phyloP scores from a whole-genome alignment of 2,888 invertebrate species.

The Cantharis rustica region DNA sequence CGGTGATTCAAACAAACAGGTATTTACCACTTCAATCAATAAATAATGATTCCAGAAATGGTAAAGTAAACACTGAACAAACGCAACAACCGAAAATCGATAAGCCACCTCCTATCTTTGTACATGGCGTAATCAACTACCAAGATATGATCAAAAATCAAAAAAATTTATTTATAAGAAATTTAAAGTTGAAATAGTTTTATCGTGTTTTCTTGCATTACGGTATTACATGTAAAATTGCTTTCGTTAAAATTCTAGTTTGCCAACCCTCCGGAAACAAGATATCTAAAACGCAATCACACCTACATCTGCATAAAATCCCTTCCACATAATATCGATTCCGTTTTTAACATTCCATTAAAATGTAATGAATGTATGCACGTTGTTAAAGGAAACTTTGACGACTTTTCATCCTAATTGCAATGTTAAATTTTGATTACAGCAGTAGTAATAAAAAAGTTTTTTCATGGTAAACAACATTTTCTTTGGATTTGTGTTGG shows the following conservation, averaged over 20 bases:
- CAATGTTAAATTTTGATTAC: not conserved
- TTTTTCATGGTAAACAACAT: not conserved
- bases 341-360: slow-evolving; percentile 26
- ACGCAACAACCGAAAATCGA: no score
- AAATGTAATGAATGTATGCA: slow-evolving; percentile 28
- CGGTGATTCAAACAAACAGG: no score
- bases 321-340: slow-evolving; percentile 19
- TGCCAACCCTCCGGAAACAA: slow-evolving; percentile 11
- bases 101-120: no score
- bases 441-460: not conserved
- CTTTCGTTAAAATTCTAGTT: slow-evolving; percentile 4
- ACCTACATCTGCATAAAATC: slow-evolving; percentile 19
- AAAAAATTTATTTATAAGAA: no score
- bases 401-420: not conserved
- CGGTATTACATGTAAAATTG: slow-evolving; percentile 4
- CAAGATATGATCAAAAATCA: no score
- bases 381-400: not conserved
- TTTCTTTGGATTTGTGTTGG: not conserved
- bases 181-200: slow-evolving; percentile 5
- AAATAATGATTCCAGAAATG: no score
- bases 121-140: no score
- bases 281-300: slow-evolving; percentile 16
- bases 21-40: no score
- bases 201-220: slow-evolving; percentile 4
- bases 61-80: no score